These are phyloP conservation scores for Pseudeuparius sepicola DNA, from an alignment of 2,888 invertebrate genomes.

Conservation along the genomic window DNA sequence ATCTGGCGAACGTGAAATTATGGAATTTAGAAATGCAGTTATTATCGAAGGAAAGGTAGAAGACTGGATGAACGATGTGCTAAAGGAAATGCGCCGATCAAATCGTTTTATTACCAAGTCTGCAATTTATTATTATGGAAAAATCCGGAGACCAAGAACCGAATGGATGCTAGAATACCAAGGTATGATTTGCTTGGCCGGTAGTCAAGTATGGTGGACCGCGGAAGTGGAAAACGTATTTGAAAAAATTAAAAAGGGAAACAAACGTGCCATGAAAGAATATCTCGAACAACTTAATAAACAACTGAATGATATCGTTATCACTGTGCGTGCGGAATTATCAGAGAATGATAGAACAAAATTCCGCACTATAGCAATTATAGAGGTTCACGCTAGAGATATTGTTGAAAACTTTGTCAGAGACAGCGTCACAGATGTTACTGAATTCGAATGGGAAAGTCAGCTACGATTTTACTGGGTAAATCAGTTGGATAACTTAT, in stretches of 20 bases:
- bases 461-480: constrained; percentile 89
- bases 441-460: constrained; percentile 91
- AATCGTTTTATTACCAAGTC: constrained; percentile 81
- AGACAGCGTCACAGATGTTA: constrained; percentile 70
- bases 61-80: constrained; percentile 83
- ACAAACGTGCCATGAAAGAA: constrained; percentile 84
- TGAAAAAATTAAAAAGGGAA: constrained; percentile 56
- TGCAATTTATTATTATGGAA: constrained; percentile 78
- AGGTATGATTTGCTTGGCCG: constrained; percentile 54
- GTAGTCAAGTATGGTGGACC: constrained; percentile 93
- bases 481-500: constrained; percentile 66
- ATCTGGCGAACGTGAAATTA: constrained; percentile 77
- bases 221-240: constrained; percentile 91
- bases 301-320: constrained; percentile 76
- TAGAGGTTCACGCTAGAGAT: constrained; percentile 78
- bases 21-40: constrained; percentile 68
- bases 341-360: constrained; percentile 74
- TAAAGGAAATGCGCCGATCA: constrained; percentile 73
- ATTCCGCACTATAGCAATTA: constrained; percentile 79
- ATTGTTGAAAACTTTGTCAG: constrained; percentile 74
- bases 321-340: constrained; percentile 62
- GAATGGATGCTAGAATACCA: constrained; percentile 86
- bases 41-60: constrained; percentile 75
- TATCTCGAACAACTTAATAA: constrained; percentile 69
- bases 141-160: constrained; percentile 55